phyloP scores from a whole-genome alignment of 2,888 invertebrate species.

The Epistrophe grossulariae region DNA sequence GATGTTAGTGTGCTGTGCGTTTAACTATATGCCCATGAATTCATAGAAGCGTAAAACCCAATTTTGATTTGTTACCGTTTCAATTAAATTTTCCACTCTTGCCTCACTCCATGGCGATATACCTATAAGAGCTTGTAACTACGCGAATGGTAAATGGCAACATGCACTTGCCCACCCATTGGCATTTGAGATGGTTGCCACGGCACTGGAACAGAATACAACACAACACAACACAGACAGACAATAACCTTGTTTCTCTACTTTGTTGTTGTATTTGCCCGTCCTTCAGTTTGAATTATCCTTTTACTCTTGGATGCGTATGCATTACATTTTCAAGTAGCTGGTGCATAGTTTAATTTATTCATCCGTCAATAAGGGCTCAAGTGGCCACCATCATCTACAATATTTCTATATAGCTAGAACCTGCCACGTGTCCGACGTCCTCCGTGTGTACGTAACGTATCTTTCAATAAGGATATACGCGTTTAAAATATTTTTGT shows the following conservation, averaged over 20 bases:
- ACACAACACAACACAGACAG: not conserved
- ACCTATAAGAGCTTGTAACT: not conserved
- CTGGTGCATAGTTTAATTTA: constrained; percentile 55
- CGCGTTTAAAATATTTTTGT: constrained; percentile 61
- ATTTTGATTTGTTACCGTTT: constrained; percentile 75
- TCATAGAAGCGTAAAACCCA: constrained; percentile 69
- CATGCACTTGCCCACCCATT: constrained; percentile 21
- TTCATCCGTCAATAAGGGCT: constrained; percentile 45
- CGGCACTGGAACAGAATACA: not conserved
- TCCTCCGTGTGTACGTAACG: not conserved
- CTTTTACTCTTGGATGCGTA: constrained; percentile 59
- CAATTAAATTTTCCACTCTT: constrained; percentile 62
- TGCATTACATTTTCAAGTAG: constrained; percentile 44
- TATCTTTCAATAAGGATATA: constrained; percentile 30
- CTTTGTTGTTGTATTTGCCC: constrained; percentile 56
- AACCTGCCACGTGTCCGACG: constrained; percentile 46
- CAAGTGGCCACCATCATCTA: constrained; percentile 50
- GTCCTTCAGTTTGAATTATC: constrained; percentile 61
- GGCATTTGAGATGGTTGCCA: constrained; percentile 5
- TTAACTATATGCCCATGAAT: constrained; percentile 20
- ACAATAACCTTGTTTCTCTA: constrained; percentile 24
- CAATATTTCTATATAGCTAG: not conserved
- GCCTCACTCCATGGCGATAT: not conserved
- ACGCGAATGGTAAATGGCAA: not conserved
- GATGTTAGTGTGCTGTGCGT: not conserved